Evolutionary conservation across 2,797 vertebrate genomes (phyloP).

Genomic region (Coracias cyanogaster): DNA sequence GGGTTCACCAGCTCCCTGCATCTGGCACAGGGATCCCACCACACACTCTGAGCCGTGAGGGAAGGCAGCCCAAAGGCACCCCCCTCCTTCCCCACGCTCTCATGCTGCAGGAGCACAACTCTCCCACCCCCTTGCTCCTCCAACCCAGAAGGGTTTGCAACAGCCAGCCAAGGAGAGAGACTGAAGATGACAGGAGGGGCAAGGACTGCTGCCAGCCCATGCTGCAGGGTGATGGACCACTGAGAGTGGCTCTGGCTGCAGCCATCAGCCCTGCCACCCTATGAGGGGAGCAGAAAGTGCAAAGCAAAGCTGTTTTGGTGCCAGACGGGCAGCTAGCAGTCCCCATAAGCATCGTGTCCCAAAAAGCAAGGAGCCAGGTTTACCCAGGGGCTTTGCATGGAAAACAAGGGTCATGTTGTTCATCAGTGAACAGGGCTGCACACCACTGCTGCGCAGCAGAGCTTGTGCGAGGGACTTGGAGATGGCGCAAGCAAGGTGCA

Average conservation of each 20-base stretch:
- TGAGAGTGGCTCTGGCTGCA: fast-evolving
- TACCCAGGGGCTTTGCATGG: neutral
- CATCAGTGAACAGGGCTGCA: fast-evolving
- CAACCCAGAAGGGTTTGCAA: neutral
- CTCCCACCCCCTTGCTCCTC: neutral
- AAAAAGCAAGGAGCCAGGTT: neutral
- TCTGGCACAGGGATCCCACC: neutral
- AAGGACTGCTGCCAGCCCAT: neutral
- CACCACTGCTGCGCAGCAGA: neutral
- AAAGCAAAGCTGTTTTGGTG: neutral
- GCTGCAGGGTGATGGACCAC: neutral
- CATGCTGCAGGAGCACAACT: neutral
- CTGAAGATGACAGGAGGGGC: neutral
- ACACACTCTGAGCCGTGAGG: fast-evolving
- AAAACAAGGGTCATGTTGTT: neutral
- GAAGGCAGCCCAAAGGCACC: neutral
- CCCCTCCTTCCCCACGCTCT: neutral
- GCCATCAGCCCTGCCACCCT: neutral
- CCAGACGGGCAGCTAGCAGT: neutral
- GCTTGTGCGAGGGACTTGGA: neutral
- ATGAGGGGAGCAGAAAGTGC: neutral
- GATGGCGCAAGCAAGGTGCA: neutral
- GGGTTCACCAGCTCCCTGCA: neutral
- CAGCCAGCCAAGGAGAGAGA: neutral
- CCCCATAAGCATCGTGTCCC: neutral